A percentile compares a stretch with the other conserved stretches of the same genome.
phyloP scores from a whole-genome alignment of 2,888 invertebrate species.

The Phengaris arion region DNA sequence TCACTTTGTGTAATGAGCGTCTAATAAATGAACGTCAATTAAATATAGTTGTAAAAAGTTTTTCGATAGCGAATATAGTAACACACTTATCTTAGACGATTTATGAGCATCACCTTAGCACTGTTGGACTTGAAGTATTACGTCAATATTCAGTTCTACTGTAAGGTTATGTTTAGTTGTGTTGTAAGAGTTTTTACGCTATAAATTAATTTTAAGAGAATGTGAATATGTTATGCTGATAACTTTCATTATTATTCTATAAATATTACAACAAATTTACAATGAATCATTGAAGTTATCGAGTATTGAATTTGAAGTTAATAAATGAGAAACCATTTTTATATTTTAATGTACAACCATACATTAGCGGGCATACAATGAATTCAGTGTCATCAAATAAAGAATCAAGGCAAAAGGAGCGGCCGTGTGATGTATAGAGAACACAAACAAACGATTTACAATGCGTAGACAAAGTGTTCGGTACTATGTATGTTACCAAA shows the following conservation, averaged over 20 bases:
- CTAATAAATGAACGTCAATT: background rate
- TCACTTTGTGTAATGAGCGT: slow-evolving; percentile 1
- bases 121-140: too few relatives aligned
- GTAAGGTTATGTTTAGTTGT: too few relatives aligned
- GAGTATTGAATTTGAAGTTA: background rate
- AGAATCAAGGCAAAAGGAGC: background rate
- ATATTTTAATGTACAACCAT: background rate
- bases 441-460: background rate
- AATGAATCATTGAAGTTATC: background rate
- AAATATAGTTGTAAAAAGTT: background rate
- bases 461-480: background rate
- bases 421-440: background rate
- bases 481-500: background rate
- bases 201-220: too few relatives aligned
- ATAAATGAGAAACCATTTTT: background rate
- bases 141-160: too few relatives aligned
- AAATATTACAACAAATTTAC: background rate
- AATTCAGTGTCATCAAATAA: background rate
- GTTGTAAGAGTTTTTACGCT: too few relatives aligned
- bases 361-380: background rate
- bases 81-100: too few relatives aligned
- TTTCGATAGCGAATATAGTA: background rate
- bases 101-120: background rate
- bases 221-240: too few relatives aligned
- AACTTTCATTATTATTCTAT: too few relatives aligned